Evolutionary conservation across 1,140 invertebrate species (phyloP).

Genomic region (Macrosteles quadrilineatus): DNA sequence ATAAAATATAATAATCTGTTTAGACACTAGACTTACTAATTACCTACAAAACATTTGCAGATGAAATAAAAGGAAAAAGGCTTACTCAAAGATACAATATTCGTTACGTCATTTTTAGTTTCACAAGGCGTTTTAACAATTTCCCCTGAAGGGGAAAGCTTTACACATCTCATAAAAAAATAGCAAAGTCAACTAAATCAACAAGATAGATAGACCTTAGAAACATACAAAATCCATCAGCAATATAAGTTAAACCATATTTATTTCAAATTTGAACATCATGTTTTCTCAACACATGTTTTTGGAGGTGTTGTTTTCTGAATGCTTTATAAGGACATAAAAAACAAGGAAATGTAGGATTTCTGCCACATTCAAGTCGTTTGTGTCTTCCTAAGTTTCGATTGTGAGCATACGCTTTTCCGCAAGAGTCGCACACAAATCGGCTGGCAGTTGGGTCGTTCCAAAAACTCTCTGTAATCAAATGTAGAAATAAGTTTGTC

Average conservation of each 20-base stretch:
- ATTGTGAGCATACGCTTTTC: slow-evolving; percentile 77
- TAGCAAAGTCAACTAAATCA: too few relatives aligned
- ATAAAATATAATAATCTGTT: background rate
- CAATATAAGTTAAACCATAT: too few relatives aligned
- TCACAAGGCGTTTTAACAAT: too few relatives aligned
- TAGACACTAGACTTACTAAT: background rate
- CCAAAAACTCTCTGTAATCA: too few relatives aligned
- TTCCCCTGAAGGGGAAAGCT: too few relatives aligned
- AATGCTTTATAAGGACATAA: slow-evolving; percentile 76
- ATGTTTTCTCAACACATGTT: slow-evolving; percentile 31
- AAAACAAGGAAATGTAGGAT: slow-evolving; percentile 75
- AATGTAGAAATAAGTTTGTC: too few relatives aligned
- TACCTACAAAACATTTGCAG: background rate
- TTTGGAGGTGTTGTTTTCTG: slow-evolving; percentile 63
- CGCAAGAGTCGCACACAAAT: slow-evolving; percentile 77
- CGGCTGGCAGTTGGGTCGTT: too few relatives aligned
- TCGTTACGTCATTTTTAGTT: too few relatives aligned
- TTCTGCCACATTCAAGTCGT: slow-evolving; percentile 81
- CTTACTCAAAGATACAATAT: background rate
- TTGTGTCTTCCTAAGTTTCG: slow-evolving; percentile 77
- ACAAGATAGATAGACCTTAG: too few relatives aligned
- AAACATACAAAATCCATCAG: too few relatives aligned
- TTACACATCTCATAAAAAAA: too few relatives aligned
- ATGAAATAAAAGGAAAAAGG: background rate
- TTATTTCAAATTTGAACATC: background rate